Evolutionary conservation across 2,113 vertebrate species (phyloP), one percentile per base, ranked within the genome.

Genomic region (Corvus moneduloides): DNA sequence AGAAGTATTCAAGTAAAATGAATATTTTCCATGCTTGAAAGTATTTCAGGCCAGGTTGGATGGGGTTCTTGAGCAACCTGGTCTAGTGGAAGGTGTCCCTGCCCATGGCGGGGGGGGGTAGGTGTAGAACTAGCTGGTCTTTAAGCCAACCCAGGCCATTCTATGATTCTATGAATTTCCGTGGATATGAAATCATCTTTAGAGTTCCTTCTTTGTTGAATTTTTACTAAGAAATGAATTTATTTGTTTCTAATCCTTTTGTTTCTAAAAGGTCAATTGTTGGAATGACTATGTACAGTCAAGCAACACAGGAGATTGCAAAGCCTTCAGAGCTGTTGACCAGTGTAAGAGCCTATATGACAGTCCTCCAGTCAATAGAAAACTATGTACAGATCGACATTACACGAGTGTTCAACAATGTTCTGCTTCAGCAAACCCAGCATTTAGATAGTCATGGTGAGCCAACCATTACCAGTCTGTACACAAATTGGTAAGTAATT

Each of bases 241-340:
- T 55, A 9, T 90, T 48, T 89, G 4, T 79, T 52, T 94, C 46
- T n/a, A 19, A 28, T 61, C 62, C 52, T 32, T 87, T 94, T 89
- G 26, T 66, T 66, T 55, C 84, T 26, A 13, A 86, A 88, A 99
- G 99, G 98, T 99, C 99, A 69, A 99, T 99, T 95, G 99, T 99
- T 95, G 99, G 99, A 39, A 99, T 99, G 99, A 99, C 99, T 35
- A 99, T 99, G 99, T 99, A 99, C 97, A 99, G 99, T 98, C 99
- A 99, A 98, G 98, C 99, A 72, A 99, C 99, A 18, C 99, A 99
- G 97, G 99, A 99, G 98, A 99, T 99, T 84, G 99, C 99, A 96
- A 99, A 99, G 96, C 99, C 99, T 79, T 99, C 99, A 5, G 99
- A 99, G 96, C 98, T 99, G 93, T 97, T 99, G 97, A 99, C 99